Conservation (phyloP, 2,113 vertebrate species). For the Oreotragus oreotragus region DNA sequence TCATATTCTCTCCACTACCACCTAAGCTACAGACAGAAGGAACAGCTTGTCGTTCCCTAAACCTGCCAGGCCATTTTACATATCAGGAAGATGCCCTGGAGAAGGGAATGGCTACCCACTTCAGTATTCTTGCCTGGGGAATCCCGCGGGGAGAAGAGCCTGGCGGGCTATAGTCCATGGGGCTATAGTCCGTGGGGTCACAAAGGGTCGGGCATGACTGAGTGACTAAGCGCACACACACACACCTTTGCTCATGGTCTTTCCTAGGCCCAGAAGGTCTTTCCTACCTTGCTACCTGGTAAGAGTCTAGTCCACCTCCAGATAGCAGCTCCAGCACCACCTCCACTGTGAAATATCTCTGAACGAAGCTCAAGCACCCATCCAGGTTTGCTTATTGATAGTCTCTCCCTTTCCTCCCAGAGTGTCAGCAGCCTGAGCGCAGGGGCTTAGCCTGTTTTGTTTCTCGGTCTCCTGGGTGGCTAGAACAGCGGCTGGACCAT, state of each 20-base stretch:
- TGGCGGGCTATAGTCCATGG: not conserved
- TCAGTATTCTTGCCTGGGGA: not conserved
- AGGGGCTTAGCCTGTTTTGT: not conserved
- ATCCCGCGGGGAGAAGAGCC: accelerated
- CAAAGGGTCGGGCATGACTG: not conserved
- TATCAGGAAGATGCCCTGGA: not conserved
- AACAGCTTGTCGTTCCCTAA: not conserved
- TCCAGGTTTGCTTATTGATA: not conserved
- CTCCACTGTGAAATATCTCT: not conserved
- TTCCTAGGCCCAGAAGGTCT: not conserved
- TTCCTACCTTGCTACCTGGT: not conserved
- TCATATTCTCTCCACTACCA: not conserved
- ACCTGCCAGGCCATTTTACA: not conserved
- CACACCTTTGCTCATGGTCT: not conserved
- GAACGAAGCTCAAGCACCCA: not conserved
- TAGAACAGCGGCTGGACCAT: not conserved
- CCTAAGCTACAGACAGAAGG: not conserved
- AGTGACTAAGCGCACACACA: not conserved
- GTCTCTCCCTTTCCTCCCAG: too few relatives aligned
- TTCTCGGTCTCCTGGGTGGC: not conserved
- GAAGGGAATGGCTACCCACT: not conserved
- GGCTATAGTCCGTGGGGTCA: not conserved
- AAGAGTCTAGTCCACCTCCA: not conserved
- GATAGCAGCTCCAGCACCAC: not conserved
- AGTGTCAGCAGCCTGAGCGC: not conserved